Evolutionary conservation across 2,113 vertebrate species (phyloP), one percentile per base, ranked within the genome.

Genomic region (Esox niger): DNA sequence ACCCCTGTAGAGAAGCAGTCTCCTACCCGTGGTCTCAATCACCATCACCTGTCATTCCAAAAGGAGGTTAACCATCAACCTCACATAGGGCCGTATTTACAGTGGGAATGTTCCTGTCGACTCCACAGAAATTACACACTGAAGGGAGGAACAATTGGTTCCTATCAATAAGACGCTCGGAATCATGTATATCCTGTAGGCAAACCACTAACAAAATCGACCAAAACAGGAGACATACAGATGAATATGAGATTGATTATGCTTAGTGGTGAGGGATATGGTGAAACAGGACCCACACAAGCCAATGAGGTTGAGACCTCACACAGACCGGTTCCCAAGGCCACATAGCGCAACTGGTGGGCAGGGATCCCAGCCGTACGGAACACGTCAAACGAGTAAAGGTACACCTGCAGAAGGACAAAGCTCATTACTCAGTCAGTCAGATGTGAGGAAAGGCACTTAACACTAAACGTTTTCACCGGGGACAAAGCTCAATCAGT

Each of bases 351-450:
- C n/a, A 87, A 83, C 78, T 91, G 84, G 33, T 70, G 8, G 29
- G 83, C 57, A 2, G 79, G 68, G 46, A 95, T 92, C 64, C 94
- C 93, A 25, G 90, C 92, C 0, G 85, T 86, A 26, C 69, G 71
- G 66, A 95, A 93, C 72, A 94, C 80, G 3, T 83, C 89, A 74
- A 88, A 91, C 23, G 91, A 92, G 58, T 95, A 95, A 70, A 89
- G 91, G 82, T 93, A 95, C 61, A 95, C 90, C 92, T 95, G 82
- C 29, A 33, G 17, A 20, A 25, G 11, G 35, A 38, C 35, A 38
- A 13, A 38, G 35, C 15, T 38, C 35, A 38, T 38, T 4, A 15
- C 35, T 38, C 35, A 38, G 35, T 38, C 35, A 38, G 15, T 38
- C 35, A 38, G 13, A 38, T 13, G 4, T 38, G 15, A 1, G 11